These are phyloP conservation scores for Philereme vetulata DNA, from an alignment of 2,888 invertebrate genomes.

Conservation along the genomic window DNA sequence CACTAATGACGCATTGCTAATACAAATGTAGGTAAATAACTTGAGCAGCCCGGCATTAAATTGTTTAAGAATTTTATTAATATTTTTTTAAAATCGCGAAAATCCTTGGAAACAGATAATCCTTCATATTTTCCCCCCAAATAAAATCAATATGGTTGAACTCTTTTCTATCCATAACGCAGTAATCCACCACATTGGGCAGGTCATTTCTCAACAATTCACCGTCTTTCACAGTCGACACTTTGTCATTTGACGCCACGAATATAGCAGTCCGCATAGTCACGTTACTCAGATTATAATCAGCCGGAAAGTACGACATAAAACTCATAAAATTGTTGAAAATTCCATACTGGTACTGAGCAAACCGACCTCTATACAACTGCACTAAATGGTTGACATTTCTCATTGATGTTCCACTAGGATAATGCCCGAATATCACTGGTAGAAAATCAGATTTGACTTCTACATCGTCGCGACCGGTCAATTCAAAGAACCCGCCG, in stretches of 20 bases:
- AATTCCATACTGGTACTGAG: too few species aligned
- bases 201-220: constrained; percentile 7
- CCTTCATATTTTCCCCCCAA: constrained; percentile 42
- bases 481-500: constrained; percentile 20
- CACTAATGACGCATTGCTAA: too few species aligned
- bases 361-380: not conserved
- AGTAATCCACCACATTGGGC: constrained; percentile 44
- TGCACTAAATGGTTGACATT: constrained; percentile 48
- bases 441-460: constrained; percentile 29
- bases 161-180: constrained; percentile 29
- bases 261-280: constrained; percentile 37
- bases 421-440: constrained; percentile 40
- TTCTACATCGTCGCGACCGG: constrained; percentile 12
- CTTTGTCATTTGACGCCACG: constrained; percentile 40
- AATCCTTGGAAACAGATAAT: too few species aligned
- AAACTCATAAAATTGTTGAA: too few species aligned
- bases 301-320: too few species aligned
- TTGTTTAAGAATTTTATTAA: too few species aligned
- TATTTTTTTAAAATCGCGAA: too few species aligned
- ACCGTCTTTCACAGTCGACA: constrained; percentile 41
- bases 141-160: constrained; percentile 46
- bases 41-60: too few species aligned
- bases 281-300: too few species aligned
- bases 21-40: too few species aligned
- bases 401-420: constrained; percentile 45